These are phyloP conservation scores for Cephus sareptanus DNA, from an alignment of 2,888 invertebrate species.

Conservation along the genomic window DNA sequence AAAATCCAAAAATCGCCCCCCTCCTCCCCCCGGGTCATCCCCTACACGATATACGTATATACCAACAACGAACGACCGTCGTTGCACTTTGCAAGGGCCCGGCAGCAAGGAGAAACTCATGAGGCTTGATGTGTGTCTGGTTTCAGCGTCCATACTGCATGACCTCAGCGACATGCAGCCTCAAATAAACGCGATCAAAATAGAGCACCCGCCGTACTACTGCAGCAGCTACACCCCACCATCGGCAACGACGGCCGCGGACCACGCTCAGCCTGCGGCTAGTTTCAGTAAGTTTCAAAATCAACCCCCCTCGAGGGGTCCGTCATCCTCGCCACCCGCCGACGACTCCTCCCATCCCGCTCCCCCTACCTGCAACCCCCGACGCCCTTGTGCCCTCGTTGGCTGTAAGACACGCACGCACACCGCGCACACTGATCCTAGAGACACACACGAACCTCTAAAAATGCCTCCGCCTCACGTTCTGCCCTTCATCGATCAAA, in stretches of 20 bases:
- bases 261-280: slow-evolving; percentile 64
- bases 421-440: no score
- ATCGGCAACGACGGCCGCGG: slow-evolving; percentile 70
- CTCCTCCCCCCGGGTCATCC: slow-evolving; percentile 1
- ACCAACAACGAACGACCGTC: no score
- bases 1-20: not conserved
- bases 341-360: slow-evolving; percentile 21
- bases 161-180: slow-evolving; percentile 83
- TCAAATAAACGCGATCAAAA: slow-evolving; percentile 81
- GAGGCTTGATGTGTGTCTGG: slow-evolving; percentile 53
- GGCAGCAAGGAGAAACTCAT: not conserved
- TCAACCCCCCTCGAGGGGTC: slow-evolving; percentile 27
- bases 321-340: slow-evolving; percentile 32
- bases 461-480: not conserved
- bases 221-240: slow-evolving; percentile 84
- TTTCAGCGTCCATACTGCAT: slow-evolving; percentile 93
- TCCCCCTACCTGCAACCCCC: not conserved
- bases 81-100: not conserved
- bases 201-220: slow-evolving; percentile 85
- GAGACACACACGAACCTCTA: no score
- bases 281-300: slow-evolving; percentile 62
- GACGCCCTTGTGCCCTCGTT: slow-evolving; percentile 18
- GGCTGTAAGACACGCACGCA: not conserved
- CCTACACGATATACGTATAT: no score
- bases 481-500: slow-evolving; percentile 35